A percentile compares a stretch with the other conserved stretches of the same genome.
phyloP scores from a whole-genome alignment of 2,113 vertebrate species.

The Sapajus apella region DNA sequence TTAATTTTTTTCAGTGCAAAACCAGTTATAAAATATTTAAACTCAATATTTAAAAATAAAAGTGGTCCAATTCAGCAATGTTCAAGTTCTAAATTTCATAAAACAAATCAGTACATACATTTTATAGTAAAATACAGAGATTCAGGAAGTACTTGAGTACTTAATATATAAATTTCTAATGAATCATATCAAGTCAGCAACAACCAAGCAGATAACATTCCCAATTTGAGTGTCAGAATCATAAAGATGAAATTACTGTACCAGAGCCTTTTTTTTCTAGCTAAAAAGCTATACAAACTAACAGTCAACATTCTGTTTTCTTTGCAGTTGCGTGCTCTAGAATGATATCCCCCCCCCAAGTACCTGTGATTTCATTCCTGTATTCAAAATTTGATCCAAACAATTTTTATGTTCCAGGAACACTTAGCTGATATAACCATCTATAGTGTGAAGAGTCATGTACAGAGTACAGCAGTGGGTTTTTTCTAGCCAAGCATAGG shows the following conservation, averaged over 20 bases:
- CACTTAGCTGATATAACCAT: conserved; percentile 77
- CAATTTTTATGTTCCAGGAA: conserved; percentile 73
- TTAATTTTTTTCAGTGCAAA: conserved; percentile 78
- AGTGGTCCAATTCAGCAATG: conserved; percentile 73
- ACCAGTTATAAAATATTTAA: conserved; percentile 75
- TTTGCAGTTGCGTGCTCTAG: conserved; percentile 70
- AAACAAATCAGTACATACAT: conserved; percentile 78
- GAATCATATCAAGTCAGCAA: conserved; percentile 80
- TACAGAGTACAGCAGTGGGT: conserved; percentile 68
- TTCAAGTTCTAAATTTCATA: conserved; percentile 63
- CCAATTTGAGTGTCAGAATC: conserved; percentile 72
- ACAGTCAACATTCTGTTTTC: conserved; percentile 66
- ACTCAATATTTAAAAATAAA: conserved; percentile 80
- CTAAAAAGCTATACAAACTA: conserved; percentile 72
- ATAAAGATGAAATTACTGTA: conserved; percentile 68
- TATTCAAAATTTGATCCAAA: conserved; percentile 62
- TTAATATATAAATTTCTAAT: conserved; percentile 78
- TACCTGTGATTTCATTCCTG: conserved; percentile 68
- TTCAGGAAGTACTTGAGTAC: conserved; percentile 73
- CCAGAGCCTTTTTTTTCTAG: conserved; percentile 59
- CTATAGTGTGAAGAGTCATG: conserved; percentile 70
- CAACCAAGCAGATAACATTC: conserved; percentile 78
- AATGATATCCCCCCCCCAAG: conserved; percentile 30
- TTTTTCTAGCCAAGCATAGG: conserved; percentile 74
- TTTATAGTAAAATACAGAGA: conserved; percentile 79